Percentiles rank a stretch among this genome's conserved stretches.
These are phyloP conservation scores for Threskiornis aethiopicus DNA, from an alignment of 2,797 vertebrate species.

Conservation along the genomic window DNA sequence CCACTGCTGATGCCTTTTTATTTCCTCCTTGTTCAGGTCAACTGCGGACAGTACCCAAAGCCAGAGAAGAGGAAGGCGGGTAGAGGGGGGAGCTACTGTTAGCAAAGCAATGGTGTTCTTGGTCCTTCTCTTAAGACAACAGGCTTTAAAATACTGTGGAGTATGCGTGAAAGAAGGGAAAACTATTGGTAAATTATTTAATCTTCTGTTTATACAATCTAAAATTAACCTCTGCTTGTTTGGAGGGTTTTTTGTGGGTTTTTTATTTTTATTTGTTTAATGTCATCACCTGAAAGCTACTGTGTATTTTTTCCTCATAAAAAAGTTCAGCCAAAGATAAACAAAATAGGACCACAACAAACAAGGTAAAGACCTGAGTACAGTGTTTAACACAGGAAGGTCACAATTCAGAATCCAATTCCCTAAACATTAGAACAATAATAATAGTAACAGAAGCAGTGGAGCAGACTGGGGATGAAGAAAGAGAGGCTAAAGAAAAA, in stretches of 20 bases:
- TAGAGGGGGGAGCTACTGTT: background rate
- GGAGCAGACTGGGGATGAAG: background rate
- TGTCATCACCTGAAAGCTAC: background rate
- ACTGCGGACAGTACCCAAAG: background rate
- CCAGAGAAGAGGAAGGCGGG: background rate
- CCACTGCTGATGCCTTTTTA: background rate
- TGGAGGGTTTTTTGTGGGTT: background rate
- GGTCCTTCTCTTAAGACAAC: background rate
- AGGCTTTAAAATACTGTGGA: background rate
- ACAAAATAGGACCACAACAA: fast-evolving
- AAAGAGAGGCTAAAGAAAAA: background rate
- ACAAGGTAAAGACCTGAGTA: background rate
- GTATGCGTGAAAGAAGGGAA: background rate
- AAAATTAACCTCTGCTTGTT: background rate
- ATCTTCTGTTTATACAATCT: background rate
- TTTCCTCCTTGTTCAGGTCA: background rate
- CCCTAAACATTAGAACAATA: background rate
- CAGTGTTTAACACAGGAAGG: background rate
- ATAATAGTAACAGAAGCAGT: background rate
- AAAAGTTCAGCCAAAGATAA: background rate
- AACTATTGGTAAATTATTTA: background rate
- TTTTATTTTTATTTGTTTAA: background rate
- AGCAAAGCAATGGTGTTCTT: background rate
- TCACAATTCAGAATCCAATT: background rate
- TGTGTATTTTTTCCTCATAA: background rate